phyloP scores from a whole-genome alignment of 2,797 vertebrate genomes.

The Sus cebifrons region DNA sequence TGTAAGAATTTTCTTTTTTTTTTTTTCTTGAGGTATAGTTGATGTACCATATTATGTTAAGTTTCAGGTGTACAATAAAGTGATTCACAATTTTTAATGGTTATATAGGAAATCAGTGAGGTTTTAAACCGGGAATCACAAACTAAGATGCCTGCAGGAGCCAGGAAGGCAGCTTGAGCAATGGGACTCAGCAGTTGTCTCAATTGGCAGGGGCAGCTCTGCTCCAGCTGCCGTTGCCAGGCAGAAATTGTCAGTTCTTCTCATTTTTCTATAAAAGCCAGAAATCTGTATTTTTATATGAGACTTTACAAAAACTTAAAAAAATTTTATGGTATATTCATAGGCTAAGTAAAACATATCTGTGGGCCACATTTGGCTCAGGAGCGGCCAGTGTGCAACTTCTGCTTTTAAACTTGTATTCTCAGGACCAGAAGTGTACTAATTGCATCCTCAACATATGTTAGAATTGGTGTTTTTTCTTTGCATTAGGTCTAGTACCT shows the following conservation, averaged over 20 bases:
- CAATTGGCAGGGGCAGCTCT: not conserved
- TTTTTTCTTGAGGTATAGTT: not conserved
- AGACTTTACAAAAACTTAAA: not conserved
- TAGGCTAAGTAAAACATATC: not conserved
- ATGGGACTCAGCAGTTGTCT: not conserved
- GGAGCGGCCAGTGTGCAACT: not conserved
- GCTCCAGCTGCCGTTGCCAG: not conserved
- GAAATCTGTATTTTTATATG: constrained; percentile 38
- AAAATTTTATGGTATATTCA: constrained; percentile 7
- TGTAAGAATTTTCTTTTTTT: constrained; percentile 14
- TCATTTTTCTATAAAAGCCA: not conserved
- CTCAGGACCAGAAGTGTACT: not conserved
- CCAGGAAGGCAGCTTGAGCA: not conserved
- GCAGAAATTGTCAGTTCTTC: not conserved
- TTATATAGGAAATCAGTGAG: not conserved
- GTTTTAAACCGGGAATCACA: constrained; percentile 39
- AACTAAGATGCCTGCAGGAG: not conserved
- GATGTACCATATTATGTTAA: not conserved
- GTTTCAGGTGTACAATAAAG: not conserved
- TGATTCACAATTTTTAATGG: not conserved
- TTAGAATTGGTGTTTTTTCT: constrained; percentile 39
- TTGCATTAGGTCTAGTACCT: not conserved
- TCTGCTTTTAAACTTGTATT: constrained; percentile 15
- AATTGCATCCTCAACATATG: not conserved
- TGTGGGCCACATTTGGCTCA: constrained; percentile 9